phyloP scores from a whole-genome alignment of 1,140 invertebrate species.

The Physella acuta region DNA sequence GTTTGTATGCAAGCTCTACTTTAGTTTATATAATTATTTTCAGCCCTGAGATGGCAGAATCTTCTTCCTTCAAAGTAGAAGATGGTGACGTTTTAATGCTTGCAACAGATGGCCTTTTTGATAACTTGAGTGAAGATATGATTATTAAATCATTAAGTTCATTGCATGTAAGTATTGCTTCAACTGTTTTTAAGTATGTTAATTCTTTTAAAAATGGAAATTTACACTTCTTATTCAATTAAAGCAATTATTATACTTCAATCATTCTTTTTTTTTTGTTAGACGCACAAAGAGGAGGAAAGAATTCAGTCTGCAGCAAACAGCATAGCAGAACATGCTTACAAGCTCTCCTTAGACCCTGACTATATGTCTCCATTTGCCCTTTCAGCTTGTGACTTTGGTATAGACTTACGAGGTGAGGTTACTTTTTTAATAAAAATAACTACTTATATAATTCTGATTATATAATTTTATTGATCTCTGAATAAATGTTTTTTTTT shows the following conservation, averaged over 20 bases:
- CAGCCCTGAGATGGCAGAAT: conserved; percentile 88
- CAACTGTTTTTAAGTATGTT: no score
- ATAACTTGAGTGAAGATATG: conserved; percentile 90
- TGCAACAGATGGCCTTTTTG: conserved; percentile 96
- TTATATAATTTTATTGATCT: no score
- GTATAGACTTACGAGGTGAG: conserved; percentile 87
- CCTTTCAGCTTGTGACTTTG: conserved; percentile 85
- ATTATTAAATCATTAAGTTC: conserved; percentile 67
- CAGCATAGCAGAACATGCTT: conserved; percentile 90
- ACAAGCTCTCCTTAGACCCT: conserved; percentile 87
- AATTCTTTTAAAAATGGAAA: no score
- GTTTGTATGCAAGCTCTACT: no score
- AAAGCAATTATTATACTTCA: no score
- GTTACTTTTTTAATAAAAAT: background rate
- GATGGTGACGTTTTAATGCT: conserved; percentile 94
- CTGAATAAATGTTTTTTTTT: no score
- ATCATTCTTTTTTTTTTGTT: background rate
- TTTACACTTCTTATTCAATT: no score
- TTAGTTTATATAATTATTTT: conserved; percentile 21
- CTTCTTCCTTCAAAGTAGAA: conserved; percentile 85
- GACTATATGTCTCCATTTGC: conserved; percentile 95
- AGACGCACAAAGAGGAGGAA: conserved; percentile 55
- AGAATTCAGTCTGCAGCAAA: conserved; percentile 85
- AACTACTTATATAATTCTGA: no score
- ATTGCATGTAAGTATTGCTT: conserved; percentile 52